phyloP scores from a whole-genome alignment of 2,113 vertebrate genomes.

The Acrocephalus kingi region DNA sequence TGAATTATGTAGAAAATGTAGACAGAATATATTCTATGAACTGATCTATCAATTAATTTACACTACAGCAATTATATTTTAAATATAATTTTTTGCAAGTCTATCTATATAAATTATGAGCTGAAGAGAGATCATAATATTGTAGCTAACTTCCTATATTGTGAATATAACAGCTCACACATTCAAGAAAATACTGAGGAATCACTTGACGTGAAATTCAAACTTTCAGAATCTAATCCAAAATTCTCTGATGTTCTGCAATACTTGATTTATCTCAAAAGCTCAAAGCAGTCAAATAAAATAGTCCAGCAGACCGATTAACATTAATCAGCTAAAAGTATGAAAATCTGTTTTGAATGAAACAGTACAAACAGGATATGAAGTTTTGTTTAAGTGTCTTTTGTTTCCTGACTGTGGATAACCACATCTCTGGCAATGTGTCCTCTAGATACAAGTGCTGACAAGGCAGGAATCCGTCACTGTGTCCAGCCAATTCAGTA shows the following conservation, averaged over 20 bases:
- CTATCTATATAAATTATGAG: not conserved
- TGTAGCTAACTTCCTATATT: not conserved
- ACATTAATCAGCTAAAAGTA: not conserved
- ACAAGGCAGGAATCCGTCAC: not conserved
- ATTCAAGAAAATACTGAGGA: not conserved
- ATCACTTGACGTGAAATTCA: not conserved
- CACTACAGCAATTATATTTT: not conserved
- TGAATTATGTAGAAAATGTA: not conserved
- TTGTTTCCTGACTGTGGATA: not conserved
- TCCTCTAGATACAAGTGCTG: not conserved
- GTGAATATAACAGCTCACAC: not conserved
- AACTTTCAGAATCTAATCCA: not conserved
- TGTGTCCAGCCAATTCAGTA: not conserved
- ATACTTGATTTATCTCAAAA: not conserved
- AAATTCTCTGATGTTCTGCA: not conserved
- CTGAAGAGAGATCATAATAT: not conserved
- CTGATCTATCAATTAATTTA: not conserved
- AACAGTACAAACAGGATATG: not conserved
- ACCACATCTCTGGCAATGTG: not conserved
- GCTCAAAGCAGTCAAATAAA: not conserved
- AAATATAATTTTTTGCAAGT: not conserved
- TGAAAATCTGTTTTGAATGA: not conserved
- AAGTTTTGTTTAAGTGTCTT: not conserved
- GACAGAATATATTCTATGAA: not conserved
- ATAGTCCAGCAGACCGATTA: not conserved